phyloP scores from a whole-genome alignment of 35 echinoderm and acorn worm genomes.

The Nesometra sesokonis region DNA sequence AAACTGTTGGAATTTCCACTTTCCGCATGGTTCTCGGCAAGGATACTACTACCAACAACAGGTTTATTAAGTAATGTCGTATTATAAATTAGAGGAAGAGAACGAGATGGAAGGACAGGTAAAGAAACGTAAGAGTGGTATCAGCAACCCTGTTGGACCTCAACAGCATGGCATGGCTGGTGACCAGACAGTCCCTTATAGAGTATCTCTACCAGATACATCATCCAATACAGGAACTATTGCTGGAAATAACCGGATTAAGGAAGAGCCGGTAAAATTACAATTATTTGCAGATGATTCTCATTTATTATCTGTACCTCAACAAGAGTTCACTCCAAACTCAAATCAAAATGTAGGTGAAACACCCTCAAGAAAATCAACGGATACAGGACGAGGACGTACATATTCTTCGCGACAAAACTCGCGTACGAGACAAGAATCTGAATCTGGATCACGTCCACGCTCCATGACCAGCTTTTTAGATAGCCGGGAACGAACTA shows the following conservation, averaged over 20 bases:
- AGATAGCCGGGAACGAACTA: not conserved
- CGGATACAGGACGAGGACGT: not conserved
- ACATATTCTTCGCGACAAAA: not conserved
- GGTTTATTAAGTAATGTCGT: not conserved
- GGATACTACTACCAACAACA: no score
- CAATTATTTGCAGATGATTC: no score
- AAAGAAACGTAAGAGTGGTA: not conserved
- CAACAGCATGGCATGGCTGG: no score
- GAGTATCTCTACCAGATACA: no score
- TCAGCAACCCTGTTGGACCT: not conserved
- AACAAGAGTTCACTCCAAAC: not conserved
- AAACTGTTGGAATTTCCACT: not conserved
- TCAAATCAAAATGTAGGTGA: not conserved
- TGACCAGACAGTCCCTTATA: no score
- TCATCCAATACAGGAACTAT: no score
- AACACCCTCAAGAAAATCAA: not conserved
- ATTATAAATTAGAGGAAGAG: not conserved
- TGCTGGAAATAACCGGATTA: no score
- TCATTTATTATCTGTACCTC: not conserved
- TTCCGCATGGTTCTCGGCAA: not conserved
- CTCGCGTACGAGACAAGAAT: not conserved
- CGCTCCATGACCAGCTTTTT: not conserved
- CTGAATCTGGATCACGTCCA: not conserved
- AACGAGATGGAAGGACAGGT: not conserved
- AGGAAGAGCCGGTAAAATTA: no score